Evolutionary conservation across 2,888 invertebrate species (phyloP).

Genomic region (Morpho achilles): DNA sequence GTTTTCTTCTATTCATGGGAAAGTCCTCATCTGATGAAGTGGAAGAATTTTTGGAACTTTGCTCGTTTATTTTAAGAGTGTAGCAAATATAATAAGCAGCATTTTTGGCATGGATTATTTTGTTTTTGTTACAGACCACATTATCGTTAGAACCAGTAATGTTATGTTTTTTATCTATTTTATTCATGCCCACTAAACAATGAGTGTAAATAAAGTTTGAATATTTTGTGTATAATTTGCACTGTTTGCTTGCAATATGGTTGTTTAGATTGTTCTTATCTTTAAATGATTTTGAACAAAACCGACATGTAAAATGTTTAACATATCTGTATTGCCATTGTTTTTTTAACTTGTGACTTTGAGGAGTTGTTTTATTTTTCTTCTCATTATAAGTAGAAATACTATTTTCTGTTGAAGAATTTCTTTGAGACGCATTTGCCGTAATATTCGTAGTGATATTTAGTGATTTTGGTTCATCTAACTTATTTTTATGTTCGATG

Average conservation of each 20-base stretch:
- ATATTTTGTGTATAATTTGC: slow-evolving; percentile 33
- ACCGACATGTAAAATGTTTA: slow-evolving; percentile 39
- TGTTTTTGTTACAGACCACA: slow-evolving; percentile 43
- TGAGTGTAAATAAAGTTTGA: slow-evolving; percentile 35
- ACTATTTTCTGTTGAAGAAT: slow-evolving; percentile 4
- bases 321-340: slow-evolving; percentile 38
- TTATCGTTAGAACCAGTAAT: slow-evolving; percentile 40
- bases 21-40: slow-evolving; percentile 35
- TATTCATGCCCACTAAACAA: slow-evolving; percentile 46
- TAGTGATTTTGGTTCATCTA: background rate
- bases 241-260: slow-evolving; percentile 35
- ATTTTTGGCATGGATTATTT: slow-evolving; percentile 41
- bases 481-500: slow-evolving; percentile 1
- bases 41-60: slow-evolving; percentile 19
- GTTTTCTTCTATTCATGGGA: slow-evolving; percentile 26
- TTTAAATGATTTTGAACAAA: slow-evolving; percentile 36
- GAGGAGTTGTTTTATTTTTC: background rate
- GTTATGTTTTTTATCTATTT: slow-evolving; percentile 48
- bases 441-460: background rate
- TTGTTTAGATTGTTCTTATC: slow-evolving; percentile 26
- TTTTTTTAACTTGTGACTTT: background rate
- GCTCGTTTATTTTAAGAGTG: slow-evolving; percentile 27
- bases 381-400: background rate
- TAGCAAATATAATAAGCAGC: slow-evolving; percentile 44
- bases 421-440: background rate